Evolutionary conservation across 2,888 invertebrate genomes (phyloP).

Genomic region (Phyto melanocephala): DNA sequence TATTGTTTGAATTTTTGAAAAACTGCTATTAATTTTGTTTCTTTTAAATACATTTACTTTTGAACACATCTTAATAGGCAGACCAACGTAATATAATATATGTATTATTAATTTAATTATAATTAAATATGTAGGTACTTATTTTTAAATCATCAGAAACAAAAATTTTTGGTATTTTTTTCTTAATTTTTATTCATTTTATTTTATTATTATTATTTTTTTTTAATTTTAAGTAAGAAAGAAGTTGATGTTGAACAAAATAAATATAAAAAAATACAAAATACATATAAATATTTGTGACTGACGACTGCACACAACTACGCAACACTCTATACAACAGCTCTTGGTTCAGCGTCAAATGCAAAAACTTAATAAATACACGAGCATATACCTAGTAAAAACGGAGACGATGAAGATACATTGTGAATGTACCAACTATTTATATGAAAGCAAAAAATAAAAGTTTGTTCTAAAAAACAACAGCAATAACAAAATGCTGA

Average conservation of each 20-base stretch:
- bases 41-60: not conserved
- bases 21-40: not conserved
- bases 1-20: constrained; percentile 9
- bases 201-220: no score
- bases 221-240: constrained; percentile 27
- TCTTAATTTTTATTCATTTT: not conserved
- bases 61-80: not conserved
- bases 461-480: not conserved
- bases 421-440: constrained; percentile 29
- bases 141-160: constrained; percentile 7
- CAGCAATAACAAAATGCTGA: not conserved
- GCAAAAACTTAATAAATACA: constrained; percentile 3
- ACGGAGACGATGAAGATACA: not conserved
- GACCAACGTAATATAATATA: not conserved
- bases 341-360: constrained; percentile 31
- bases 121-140: no score
- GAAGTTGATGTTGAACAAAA: constrained; percentile 22
- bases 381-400: not conserved
- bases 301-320: constrained; percentile 39
- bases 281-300: constrained; percentile 26
- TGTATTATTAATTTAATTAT: constrained; percentile 1
- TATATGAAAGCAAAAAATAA: not conserved
- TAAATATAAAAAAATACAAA: not conserved
- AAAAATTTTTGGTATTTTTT: constrained; percentile 2
- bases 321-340: constrained; percentile 16